Evolutionary conservation across 1,140 invertebrate genomes (phyloP).

Genomic region (Steinernema feltiae): DNA sequence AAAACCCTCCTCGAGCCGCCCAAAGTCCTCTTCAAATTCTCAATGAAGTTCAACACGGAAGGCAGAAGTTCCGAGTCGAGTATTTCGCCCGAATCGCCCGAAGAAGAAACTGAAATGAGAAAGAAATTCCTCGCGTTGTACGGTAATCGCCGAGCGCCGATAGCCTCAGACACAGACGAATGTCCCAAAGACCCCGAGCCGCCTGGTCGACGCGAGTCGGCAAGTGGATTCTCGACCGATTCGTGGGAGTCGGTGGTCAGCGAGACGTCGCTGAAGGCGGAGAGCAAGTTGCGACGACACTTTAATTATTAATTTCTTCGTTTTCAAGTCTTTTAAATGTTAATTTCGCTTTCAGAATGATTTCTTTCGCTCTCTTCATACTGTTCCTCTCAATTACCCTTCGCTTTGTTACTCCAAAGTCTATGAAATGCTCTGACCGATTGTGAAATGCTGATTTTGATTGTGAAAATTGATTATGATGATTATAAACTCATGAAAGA

Average conservation of each 20-base stretch:
- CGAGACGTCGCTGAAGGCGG: background rate
- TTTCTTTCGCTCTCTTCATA: background rate
- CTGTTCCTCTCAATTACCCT: background rate
- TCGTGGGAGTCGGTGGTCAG: background rate
- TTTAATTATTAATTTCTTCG: background rate
- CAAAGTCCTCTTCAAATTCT: background rate
- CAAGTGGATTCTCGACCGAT: background rate
- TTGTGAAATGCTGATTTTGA: too few relatives aligned
- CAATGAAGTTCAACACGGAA: background rate
- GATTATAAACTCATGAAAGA: too few relatives aligned
- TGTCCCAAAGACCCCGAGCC: background rate
- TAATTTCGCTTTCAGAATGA: background rate
- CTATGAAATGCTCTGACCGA: too few relatives aligned
- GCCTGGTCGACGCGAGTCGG: background rate
- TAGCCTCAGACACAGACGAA: background rate
- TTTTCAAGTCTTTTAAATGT: background rate
- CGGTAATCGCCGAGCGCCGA: background rate
- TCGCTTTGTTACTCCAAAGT: too few relatives aligned
- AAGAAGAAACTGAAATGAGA: background rate
- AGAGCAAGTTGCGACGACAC: background rate
- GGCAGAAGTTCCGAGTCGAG: background rate
- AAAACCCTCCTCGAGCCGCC: background rate
- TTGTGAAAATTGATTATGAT: too few relatives aligned
- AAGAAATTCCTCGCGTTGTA: slow-evolving; percentile 1
- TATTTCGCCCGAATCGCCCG: background rate